A percentile compares a stretch with the other conserved stretches of the same genome.
These are phyloP conservation scores for Polypterus senegalus DNA, from an alignment of 2,113 vertebrate species.

Conservation along the genomic window DNA sequence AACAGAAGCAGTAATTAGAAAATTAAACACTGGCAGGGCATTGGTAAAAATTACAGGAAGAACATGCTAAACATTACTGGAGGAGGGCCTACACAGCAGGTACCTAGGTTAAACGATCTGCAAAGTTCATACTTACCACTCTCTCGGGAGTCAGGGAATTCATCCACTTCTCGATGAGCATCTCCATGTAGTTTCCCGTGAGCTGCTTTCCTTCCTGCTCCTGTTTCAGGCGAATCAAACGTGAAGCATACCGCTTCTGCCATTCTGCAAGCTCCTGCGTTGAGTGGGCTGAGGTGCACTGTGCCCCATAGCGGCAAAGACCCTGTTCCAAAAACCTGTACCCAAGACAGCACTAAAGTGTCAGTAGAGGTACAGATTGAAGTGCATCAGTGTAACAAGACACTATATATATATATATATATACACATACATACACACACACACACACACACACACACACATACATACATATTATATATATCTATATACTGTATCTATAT, in stretches of 20 bases:
- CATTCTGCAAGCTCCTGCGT: conserved; percentile 94
- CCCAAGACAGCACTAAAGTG: not conserved
- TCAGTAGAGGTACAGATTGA: no score
- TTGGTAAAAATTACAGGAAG: no score
- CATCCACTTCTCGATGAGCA: conserved; percentile 98
- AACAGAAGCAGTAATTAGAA: no score
- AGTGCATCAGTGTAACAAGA: no score
- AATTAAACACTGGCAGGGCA: no score
- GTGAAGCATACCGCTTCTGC: conserved; percentile 89
- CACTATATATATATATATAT: no score
- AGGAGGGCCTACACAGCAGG: no score
- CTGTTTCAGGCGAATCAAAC: conserved; percentile 85
- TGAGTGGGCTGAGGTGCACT: conserved; percentile 96
- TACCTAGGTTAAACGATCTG: not conserved
- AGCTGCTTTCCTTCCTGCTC: conserved; percentile 91
- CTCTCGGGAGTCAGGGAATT: conserved; percentile 92
- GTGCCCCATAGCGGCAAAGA: conserved; percentile 89
- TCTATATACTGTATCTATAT: no score
- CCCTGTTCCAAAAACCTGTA: conserved; percentile 90
- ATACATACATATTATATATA: no score
- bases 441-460: no score
- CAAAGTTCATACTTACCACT: conserved; percentile 60
- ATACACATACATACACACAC: no score
- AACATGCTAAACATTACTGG: no score
- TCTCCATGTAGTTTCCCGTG: conserved; percentile 92